Conservation (phyloP, 2,888 invertebrate species). For the Diogma glabrata region DNA sequence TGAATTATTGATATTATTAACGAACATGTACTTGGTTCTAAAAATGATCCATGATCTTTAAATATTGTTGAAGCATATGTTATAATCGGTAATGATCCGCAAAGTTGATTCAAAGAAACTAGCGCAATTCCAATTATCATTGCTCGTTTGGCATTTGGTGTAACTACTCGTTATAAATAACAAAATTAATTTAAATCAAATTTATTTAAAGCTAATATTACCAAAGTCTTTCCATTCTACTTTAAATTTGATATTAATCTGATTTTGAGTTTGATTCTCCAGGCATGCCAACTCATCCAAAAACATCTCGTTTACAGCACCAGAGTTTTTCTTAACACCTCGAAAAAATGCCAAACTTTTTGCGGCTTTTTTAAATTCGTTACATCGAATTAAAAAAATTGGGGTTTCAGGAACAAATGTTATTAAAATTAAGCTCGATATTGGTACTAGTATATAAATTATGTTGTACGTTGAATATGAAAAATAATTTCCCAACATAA, state of each 20-base stretch:
- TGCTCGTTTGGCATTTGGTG: background rate
- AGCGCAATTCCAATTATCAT: conserved; percentile 4
- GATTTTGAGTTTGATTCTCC: too few relatives aligned
- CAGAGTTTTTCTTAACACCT: background rate
- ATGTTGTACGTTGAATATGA: background rate
- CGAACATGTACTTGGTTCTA: conserved; percentile 21
- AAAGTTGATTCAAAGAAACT: background rate
- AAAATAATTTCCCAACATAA: background rate
- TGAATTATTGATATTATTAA: conserved; percentile 25
- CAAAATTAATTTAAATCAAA: too few relatives aligned
- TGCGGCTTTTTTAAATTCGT: conserved; percentile 6
- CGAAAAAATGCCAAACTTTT: conserved; percentile 10
- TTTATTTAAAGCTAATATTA: too few relatives aligned
- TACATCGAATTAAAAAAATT: conserved; percentile 7
- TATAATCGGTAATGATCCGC: conserved; percentile 28
- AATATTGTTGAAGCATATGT: conserved; percentile 26
- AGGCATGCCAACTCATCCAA: conserved; percentile 19
- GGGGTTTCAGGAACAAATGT: conserved; percentile 13
- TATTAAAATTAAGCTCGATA: conserved; percentile 7
- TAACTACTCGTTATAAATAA: too few relatives aligned
- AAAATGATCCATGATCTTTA: conserved; percentile 17
- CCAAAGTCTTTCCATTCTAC: conserved; percentile 31
- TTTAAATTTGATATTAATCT: too few relatives aligned
- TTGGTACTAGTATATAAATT: conserved; percentile 6
- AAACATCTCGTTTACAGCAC: conserved; percentile 27